Evolutionary conservation across 2,888 invertebrate genomes (phyloP).

Genomic region (Pediacus dermestoides): DNA sequence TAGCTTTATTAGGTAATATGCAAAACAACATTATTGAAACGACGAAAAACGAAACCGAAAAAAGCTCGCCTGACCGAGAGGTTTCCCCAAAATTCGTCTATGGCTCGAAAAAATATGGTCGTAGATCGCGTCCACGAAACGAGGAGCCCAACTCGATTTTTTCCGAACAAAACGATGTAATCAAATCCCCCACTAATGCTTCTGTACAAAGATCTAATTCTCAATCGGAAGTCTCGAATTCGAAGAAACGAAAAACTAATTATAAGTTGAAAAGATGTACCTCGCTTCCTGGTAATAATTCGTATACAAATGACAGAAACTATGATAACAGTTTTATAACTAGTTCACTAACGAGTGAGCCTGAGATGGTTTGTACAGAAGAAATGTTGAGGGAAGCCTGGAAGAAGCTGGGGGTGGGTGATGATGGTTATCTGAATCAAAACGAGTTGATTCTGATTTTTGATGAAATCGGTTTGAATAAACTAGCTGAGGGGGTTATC

Average conservation of each 20-base stretch:
- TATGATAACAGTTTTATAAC: conserved; percentile 48
- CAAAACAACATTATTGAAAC: conserved; percentile 30
- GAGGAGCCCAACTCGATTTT: conserved; percentile 41
- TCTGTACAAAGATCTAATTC: conserved; percentile 57
- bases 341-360: conserved; percentile 38
- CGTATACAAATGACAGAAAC: conserved; percentile 35
- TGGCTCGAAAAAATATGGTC: conserved; percentile 73
- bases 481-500: conserved; percentile 61
- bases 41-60: conserved; percentile 40
- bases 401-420: conserved; percentile 59
- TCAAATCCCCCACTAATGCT: conserved; percentile 27
- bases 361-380: conserved; percentile 50
- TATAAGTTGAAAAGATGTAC: conserved; percentile 56
- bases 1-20: conserved; percentile 63
- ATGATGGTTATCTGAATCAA: conserved; percentile 60
- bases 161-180: conserved; percentile 46
- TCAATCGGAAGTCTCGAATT: conserved; percentile 54
- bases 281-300: conserved; percentile 51
- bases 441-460: conserved; percentile 63
- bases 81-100: conserved; percentile 70
- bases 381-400: conserved; percentile 63
- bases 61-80: conserved; percentile 62
- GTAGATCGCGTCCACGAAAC: conserved; percentile 63
- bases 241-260: conserved; percentile 51
- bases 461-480: conserved; percentile 63